phyloP scores from a whole-genome alignment of 2,113 vertebrate species.

The Cephalopterus ornatus region DNA sequence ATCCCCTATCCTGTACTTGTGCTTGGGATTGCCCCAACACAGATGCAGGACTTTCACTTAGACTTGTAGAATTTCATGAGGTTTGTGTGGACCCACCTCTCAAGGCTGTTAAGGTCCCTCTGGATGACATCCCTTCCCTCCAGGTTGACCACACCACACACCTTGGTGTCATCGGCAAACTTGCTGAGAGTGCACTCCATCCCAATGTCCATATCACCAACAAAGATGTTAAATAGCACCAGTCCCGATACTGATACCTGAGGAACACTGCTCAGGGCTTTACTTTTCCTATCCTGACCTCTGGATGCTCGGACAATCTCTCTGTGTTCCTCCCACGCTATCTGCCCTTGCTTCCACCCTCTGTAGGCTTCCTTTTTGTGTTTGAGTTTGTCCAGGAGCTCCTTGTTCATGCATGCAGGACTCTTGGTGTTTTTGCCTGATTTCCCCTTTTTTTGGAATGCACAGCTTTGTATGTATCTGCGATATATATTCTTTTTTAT shows the following conservation, averaged over 20 bases:
- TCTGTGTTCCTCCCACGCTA: neutral
- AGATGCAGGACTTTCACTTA: neutral
- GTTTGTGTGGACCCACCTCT: neutral
- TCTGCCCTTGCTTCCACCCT: neutral
- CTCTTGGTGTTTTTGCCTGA: neutral
- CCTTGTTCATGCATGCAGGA: neutral
- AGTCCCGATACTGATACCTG: neutral
- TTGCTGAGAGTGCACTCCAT: neutral
- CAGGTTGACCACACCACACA: neutral
- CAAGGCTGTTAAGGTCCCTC: neutral
- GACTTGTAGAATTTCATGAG: neutral
- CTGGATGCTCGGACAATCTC: neutral
- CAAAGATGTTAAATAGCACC: neutral
- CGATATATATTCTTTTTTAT: neutral
- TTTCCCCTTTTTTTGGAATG: neutral
- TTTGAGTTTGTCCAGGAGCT: neutral
- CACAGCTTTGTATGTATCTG: neutral
- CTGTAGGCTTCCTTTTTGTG: neutral
- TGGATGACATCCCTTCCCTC: neutral
- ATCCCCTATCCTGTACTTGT: neutral
- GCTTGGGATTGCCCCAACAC: neutral
- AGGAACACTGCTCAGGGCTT: neutral
- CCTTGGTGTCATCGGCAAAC: neutral
- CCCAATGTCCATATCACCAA: neutral
- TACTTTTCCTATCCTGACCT: neutral